Base-by-base conservation (phyloP, 2,113 vertebrate species). In the Lepisosteus osseus region DNA sequence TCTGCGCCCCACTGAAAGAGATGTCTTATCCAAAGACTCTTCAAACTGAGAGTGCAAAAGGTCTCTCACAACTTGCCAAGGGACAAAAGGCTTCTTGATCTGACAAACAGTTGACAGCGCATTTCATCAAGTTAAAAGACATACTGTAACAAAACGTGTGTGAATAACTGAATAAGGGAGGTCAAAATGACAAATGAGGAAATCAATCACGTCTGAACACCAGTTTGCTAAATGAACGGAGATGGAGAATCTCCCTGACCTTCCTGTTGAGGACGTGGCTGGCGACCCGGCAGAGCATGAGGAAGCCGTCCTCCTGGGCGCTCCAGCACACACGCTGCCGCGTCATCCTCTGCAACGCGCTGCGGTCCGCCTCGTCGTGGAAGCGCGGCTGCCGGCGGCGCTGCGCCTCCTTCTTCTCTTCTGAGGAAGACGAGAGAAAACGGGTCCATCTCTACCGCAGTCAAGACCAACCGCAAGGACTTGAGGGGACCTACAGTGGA, bases 221-320 rank as follows among this genome's bases (percentile, higher is more conserved):
- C 29, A 17, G 15, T 17, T 17, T 17, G 15, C 15, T 17, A 17
- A 17, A 17, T 17, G 15, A 17, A 17, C 15, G 15, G 15, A 17
- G 15, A 17, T 17, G 15, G 15, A 29, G 29, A 29, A 29, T 29
- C 29, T 29, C 29, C 29, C 67, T 55, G 78, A 95, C 96, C 92
- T 98, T 97, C 83, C 89, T 85, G 57, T 99, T 99, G 73, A 99
- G 93, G 67, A 99, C 86, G 0, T 94, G 91, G 13, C 94, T 91
- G 41, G 95, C 95, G 1, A 98, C 95, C 0, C 94, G 88, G 81
- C 96, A 98, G 3, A 99, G 93, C 93, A 98, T 94, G 42, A 99
- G 88, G 73, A 99, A 83, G 0, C 96, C 94, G 82, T 99, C 97
- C 63, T 99, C 97, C 68, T 93, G 93, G 6, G 92, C 78, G 0